Evolutionary conservation across 2,888 invertebrate species (phyloP).

Genomic region (Timema cristinae): DNA sequence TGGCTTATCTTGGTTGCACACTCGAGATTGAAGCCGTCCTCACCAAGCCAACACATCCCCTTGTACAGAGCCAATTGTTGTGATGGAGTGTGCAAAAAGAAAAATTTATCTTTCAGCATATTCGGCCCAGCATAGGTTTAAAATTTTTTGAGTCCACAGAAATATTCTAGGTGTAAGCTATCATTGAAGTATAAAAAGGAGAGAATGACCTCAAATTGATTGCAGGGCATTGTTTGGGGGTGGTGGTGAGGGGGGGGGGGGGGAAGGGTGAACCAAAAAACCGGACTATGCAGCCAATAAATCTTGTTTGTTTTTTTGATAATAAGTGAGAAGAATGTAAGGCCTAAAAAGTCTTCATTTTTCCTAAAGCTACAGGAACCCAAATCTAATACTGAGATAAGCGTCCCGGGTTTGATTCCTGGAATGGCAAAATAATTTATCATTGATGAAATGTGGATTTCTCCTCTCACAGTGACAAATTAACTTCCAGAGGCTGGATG

Average conservation of each 20-base stretch:
- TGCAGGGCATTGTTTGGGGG: constrained; percentile 18
- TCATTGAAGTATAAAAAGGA: constrained; percentile 12
- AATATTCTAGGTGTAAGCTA: neutral
- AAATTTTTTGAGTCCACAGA: constrained; percentile 7
- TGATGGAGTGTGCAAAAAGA: constrained; percentile 29
- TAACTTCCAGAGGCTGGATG: too few relatives aligned
- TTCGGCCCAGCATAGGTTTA: neutral
- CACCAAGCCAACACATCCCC: constrained; percentile 34
- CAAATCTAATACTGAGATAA: too few relatives aligned
- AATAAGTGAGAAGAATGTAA: too few relatives aligned
- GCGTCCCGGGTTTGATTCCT: too few relatives aligned
- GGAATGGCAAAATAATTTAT: too few relatives aligned
- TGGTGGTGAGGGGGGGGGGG: too few relatives aligned
- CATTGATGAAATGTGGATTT: too few relatives aligned
- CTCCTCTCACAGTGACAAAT: too few relatives aligned
- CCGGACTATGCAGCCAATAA: neutral
- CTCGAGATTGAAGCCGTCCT: constrained; percentile 32
- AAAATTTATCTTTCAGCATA: constrained; percentile 30
- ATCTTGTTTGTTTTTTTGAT: too few relatives aligned
- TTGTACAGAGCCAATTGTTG: constrained; percentile 33
- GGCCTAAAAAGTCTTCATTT: too few relatives aligned
- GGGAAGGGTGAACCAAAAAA: neutral
- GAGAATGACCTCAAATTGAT: constrained; percentile 14
- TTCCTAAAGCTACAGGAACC: too few relatives aligned
- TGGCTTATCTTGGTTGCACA: constrained; percentile 33